These are phyloP conservation scores for Notechis scutatus DNA, from an alignment of 2,113 vertebrate species.

Conservation along the genomic window DNA sequence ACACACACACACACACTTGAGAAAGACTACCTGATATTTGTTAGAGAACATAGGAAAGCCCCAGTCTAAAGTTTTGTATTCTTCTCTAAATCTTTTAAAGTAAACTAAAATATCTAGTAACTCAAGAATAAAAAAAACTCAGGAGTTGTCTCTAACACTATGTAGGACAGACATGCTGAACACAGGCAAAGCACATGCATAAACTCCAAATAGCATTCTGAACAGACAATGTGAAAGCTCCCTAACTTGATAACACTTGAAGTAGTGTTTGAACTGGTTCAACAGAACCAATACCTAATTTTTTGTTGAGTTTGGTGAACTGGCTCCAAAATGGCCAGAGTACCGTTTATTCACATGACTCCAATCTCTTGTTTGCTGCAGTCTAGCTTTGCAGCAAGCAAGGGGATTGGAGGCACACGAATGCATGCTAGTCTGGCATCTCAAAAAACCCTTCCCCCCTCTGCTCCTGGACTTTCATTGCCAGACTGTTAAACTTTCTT, in stretches of 20 bases:
- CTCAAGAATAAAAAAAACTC: not conserved
- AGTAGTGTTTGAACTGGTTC: no score
- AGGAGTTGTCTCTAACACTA: not conserved
- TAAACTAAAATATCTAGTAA: not conserved
- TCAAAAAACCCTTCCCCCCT: no score
- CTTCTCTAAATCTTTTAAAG: not conserved
- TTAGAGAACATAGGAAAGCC: not conserved
- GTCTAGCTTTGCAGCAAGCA: no score
- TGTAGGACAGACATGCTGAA: not conserved
- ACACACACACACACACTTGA: not conserved
- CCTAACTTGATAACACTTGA: not conserved
- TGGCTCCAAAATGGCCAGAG: no score
- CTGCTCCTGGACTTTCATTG: no score
- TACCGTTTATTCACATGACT: no score
- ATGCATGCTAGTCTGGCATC: no score
- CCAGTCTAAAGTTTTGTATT: not conserved
- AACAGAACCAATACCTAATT: no score
- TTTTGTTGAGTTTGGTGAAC: no score
- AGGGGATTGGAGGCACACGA: no score
- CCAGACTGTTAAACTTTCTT: no score
- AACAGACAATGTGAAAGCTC: not conserved
- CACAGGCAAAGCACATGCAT: not conserved
- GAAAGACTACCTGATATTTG: not conserved
- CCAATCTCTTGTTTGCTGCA: no score
- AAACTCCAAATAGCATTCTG: not conserved